These are phyloP conservation scores for Stegana nigrithorax DNA, from an alignment of 2,888 invertebrate species.

Conservation along the genomic window DNA sequence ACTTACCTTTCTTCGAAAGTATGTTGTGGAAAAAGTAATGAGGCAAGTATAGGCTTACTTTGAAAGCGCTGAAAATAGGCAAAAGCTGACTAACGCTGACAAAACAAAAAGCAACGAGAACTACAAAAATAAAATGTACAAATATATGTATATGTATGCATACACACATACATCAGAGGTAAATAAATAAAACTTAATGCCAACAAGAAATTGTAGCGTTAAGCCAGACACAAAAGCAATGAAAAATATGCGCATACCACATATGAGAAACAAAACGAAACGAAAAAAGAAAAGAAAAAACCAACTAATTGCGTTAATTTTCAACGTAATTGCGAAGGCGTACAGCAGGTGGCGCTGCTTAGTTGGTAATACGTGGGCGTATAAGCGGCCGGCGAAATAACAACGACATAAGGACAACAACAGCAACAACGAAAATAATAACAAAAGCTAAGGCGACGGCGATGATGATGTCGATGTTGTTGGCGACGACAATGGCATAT, in stretches of 20 bases:
- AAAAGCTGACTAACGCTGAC: neutral
- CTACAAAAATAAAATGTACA: neutral
- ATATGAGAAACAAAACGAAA: neutral
- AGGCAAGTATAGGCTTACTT: too few relatives aligned
- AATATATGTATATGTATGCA: too few relatives aligned
- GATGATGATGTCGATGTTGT: neutral
- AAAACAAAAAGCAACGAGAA: neutral
- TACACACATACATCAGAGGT: too few relatives aligned
- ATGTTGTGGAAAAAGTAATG: too few relatives aligned
- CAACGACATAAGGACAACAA: neutral
- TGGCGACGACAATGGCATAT: neutral
- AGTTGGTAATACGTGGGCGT: neutral
- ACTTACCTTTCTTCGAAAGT: too few relatives aligned
- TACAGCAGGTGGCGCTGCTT: neutral
- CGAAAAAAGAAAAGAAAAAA: neutral
- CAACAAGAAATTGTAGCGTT: too few relatives aligned
- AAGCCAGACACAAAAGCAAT: too few relatives aligned
- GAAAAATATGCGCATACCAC: slow-evolving; percentile 3
- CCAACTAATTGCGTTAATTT: slow-evolving; percentile 16
- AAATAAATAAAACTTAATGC: neutral
- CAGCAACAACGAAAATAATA: neutral
- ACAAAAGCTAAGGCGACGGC: neutral
- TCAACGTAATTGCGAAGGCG: slow-evolving; percentile 1
- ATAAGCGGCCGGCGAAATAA: neutral
- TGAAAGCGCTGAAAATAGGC: neutral